Percentiles rank a stretch among this genome's conserved stretches.
Conservation (phyloP, 2,113 vertebrate species). For the Agapornis roseicollis region DNA sequence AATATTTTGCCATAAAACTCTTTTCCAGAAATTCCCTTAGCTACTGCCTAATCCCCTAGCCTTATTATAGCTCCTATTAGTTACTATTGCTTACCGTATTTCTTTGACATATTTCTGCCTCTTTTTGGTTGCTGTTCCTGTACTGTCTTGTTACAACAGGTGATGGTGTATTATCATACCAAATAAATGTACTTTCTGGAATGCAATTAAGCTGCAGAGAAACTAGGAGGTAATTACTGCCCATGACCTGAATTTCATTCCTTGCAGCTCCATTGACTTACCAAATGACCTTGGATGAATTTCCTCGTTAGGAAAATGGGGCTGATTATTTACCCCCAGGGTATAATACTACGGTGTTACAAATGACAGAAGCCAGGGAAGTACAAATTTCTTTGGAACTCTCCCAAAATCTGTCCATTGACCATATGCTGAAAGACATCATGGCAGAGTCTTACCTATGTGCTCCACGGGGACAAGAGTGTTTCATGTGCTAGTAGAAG, state of each 20-base stretch:
- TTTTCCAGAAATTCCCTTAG: slow-evolving; percentile 8
- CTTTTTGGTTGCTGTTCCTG: not conserved
- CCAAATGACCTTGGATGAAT: slow-evolving; percentile 29
- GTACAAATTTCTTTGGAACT: slow-evolving; percentile 37
- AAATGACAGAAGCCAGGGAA: not conserved
- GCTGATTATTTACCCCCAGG: slow-evolving; percentile 29
- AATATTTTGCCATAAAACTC: not conserved
- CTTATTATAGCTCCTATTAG: not conserved
- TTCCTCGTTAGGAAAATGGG: slow-evolving; percentile 51
- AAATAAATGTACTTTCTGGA: not conserved
- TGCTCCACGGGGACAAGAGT: not conserved
- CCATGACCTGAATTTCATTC: slow-evolving; percentile 11
- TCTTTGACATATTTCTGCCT: slow-evolving; percentile 2
- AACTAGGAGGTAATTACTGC: not conserved
- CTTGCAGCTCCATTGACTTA: slow-evolving; percentile 13
- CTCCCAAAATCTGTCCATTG: slow-evolving; percentile 31
- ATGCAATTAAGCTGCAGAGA: not conserved
- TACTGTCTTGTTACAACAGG: not conserved
- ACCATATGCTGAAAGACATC: slow-evolving; percentile 20
- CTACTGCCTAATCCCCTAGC: not conserved
- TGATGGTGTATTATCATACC: not conserved
- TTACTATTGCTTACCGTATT: not conserved
- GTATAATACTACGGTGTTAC: not conserved
- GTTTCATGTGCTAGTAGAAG: not conserved
- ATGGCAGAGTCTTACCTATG: not conserved